Conservation (phyloP, 2,888 invertebrate species). For the Monoplex corrugatus region DNA sequence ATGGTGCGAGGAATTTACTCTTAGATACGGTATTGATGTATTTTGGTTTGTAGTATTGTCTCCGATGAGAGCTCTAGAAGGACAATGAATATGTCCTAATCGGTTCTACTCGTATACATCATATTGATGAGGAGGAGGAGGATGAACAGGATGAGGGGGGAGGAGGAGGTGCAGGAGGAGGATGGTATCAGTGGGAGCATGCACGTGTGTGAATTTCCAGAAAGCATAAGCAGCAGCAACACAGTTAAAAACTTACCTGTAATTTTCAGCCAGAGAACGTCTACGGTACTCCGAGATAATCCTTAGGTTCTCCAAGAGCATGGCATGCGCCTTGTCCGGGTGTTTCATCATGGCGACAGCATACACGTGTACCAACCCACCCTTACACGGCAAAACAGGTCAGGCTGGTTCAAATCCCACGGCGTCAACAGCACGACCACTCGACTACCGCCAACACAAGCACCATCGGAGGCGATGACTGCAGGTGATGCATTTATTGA, state of each 20-base stretch:
- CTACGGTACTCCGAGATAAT: slow-evolving; percentile 74
- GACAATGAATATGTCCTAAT: too few species aligned
- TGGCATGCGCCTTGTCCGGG: slow-evolving; percentile 72
- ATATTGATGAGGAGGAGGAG: too few species aligned
- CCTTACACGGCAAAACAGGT: background rate
- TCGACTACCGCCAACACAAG: background rate
- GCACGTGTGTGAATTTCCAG: background rate
- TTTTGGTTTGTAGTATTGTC: too few species aligned
- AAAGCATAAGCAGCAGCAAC: background rate
- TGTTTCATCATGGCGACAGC: slow-evolving; percentile 67
- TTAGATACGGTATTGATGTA: too few species aligned
- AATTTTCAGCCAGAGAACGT: slow-evolving; percentile 69
- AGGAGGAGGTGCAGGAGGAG: background rate
- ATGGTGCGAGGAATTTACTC: too few species aligned
- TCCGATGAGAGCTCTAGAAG: too few species aligned
- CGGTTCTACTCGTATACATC: background rate
- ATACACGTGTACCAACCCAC: background rate
- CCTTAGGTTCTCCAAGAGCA: slow-evolving; percentile 75
- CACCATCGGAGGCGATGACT: background rate
- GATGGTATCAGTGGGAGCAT: background rate
- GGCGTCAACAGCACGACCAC: background rate
- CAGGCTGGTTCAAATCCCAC: background rate
- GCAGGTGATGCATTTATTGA: background rate
- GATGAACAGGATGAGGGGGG: background rate
- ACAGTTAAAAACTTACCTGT: slow-evolving; percentile 67